Base-by-base conservation (phyloP, 2,888 invertebrate species). In the Atherix ibis region DNA sequence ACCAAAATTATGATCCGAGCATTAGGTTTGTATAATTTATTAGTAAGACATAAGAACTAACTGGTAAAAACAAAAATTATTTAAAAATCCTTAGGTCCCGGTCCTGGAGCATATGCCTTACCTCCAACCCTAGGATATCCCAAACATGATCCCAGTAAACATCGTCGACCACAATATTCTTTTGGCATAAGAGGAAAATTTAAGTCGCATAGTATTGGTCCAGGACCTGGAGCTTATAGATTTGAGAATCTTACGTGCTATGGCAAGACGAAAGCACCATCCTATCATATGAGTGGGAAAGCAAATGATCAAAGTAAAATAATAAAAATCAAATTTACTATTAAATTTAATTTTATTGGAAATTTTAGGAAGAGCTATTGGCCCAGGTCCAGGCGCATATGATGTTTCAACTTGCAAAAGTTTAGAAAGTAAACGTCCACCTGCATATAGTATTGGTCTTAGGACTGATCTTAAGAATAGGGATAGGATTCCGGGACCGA, bases 21-120 rank as follows among this genome's bases (percentile, higher is more conserved):
- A n/a, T n/a, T n/a, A n/a, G n/a, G n/a, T n/a, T n/a, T n/a, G n/a
- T n/a, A n/a, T n/a, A n/a, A n/a, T n/a, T n/a, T n/a, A n/a, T n/a
- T n/a, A n/a, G n/a, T n/a, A n/a, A n/a, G n/a, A n/a, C n/a, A n/a
- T n/a, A n/a, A n/a, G n/a, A n/a, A n/a, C n/a, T n/a, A n/a, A n/a
- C n/a, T n/a, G n/a, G n/a, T n/a, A n/a, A n/a, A n/a, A n/a, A n/a
- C n/a, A n/a, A n/a, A n/a, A n/a, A n/a, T n/a, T n/a, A n/a, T n/a
- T n/a, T n/a, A n/a, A n/a, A n/a, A n/a, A n/a, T n/a, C n/a, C n/a
- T 6, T 22, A 62, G 73, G 73, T 37, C 74, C 74, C 42, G 74
- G 73, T 32, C 73, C 74, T 12, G 67, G 64, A 10, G 65, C 64
- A 18, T 73, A 74, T 46, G 48, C 56, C 44, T 53, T 76, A 27